Conservation (phyloP, 2,888 invertebrate genomes). For the Aphidius colemani region DNA sequence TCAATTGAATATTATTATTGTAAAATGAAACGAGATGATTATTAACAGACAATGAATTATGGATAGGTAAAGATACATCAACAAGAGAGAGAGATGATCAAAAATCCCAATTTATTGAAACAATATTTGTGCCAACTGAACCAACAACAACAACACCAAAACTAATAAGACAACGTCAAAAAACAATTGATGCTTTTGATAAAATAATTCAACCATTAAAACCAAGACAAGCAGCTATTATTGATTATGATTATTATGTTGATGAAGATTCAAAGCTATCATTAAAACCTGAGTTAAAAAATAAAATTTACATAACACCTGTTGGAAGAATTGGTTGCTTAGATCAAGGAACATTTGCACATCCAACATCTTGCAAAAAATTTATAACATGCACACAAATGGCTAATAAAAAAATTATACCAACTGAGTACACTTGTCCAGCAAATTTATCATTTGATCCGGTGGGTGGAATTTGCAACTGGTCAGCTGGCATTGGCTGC, state of each 20-base stretch:
- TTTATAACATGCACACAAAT: slow-evolving; percentile 88
- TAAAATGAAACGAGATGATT: neutral
- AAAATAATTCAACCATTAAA: slow-evolving; percentile 29
- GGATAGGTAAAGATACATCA: slow-evolving; percentile 23
- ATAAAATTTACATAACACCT: slow-evolving; percentile 66
- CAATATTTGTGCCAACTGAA: slow-evolving; percentile 32
- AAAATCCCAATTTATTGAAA: slow-evolving; percentile 9
- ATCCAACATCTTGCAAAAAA: slow-evolving; percentile 87
- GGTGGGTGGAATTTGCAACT: slow-evolving; percentile 88
- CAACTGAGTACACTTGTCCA: slow-evolving; percentile 90
- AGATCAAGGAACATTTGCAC: slow-evolving; percentile 89
- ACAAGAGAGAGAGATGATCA: slow-evolving; percentile 16
- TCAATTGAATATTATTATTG: neutral
- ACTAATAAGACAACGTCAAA: slow-evolving; percentile 37
- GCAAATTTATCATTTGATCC: slow-evolving; percentile 86
- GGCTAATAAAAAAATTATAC: slow-evolving; percentile 77
- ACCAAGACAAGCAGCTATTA: slow-evolving; percentile 52
- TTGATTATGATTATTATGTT: slow-evolving; percentile 72
- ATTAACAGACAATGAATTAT: neutral
- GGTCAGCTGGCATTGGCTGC: slow-evolving; percentile 82
- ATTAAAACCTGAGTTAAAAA: slow-evolving; percentile 62
- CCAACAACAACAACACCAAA: slow-evolving; percentile 32
- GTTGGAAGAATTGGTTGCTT: slow-evolving; percentile 77
- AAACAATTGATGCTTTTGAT: slow-evolving; percentile 32
- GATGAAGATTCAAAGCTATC: slow-evolving; percentile 67